Conservation (phyloP, 2,888 invertebrate species). For the Lasioglossum marginatum region DNA sequence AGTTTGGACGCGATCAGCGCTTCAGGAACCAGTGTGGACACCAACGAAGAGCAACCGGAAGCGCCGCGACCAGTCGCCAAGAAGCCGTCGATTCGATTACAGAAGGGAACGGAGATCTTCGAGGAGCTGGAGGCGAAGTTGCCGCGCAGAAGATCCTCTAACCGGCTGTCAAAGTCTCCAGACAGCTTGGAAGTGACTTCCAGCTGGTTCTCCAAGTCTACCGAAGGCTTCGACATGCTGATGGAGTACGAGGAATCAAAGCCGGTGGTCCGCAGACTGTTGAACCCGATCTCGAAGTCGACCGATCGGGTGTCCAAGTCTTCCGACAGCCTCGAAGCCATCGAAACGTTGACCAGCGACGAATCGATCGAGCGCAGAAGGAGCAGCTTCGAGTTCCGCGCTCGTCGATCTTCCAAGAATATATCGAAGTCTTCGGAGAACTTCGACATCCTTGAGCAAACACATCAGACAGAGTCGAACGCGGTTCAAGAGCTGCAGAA, state of each 20-base stretch:
- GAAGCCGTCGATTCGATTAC: conserved; percentile 73
- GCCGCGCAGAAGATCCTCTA: conserved; percentile 76
- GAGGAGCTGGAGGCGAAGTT: conserved; percentile 76
- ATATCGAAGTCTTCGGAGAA: conserved; percentile 82
- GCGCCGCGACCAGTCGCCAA: conserved; percentile 63
- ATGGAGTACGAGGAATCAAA: conserved; percentile 71
- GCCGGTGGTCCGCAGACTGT: conserved; percentile 70
- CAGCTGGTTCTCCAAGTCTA: conserved; percentile 79
- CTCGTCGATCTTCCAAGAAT: conserved; percentile 68
- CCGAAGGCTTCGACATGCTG: conserved; percentile 78
- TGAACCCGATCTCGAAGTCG: conserved; percentile 77
- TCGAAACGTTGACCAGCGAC: conserved; percentile 75
- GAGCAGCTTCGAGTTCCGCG: conserved; percentile 76
- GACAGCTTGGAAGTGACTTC: conserved; percentile 78
- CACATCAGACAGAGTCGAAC: conserved; percentile 27
- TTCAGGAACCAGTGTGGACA: conserved; percentile 61
- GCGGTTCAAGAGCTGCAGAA: conserved; percentile 74
- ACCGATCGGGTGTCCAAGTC: conserved; percentile 79
- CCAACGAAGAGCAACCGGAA: conserved; percentile 53
- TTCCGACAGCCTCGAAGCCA: conserved; percentile 79
- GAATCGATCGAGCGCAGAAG: conserved; percentile 74
- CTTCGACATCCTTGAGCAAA: conserved; percentile 74
- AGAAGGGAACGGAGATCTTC: conserved; percentile 77
- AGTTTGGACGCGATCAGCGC: conserved; percentile 77
- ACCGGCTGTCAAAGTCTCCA: conserved; percentile 79